Evolutionary conservation across 1,140 invertebrate genomes (phyloP).

Genomic region (Acromyrmex echinatior): DNA sequence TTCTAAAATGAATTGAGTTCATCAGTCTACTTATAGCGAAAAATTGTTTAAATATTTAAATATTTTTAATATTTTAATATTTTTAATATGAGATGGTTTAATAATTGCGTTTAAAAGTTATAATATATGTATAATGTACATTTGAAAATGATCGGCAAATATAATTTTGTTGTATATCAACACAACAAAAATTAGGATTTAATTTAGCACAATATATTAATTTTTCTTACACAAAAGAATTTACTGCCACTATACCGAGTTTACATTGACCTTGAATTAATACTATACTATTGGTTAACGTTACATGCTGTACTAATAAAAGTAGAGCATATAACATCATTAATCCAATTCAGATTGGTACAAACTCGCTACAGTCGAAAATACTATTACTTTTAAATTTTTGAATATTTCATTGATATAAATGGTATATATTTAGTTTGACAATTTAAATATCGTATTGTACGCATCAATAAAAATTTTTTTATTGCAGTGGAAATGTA

Average conservation of each 20-base stretch:
- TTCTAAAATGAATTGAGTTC: neutral
- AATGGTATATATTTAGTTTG: neutral
- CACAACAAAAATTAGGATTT: neutral
- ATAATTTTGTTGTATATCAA: neutral
- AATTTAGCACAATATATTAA: too few species aligned
- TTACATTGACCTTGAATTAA: too few species aligned
- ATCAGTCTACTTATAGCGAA: neutral
- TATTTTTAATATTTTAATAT: neutral
- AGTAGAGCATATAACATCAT: too few species aligned
- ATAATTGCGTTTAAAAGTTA: neutral
- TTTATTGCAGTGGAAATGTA: conserved; percentile 15
- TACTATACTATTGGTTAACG: too few species aligned
- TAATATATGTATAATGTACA: too few species aligned
- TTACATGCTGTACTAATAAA: too few species aligned
- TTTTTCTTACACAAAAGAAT: too few species aligned
- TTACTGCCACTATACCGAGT: too few species aligned
- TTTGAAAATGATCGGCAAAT: neutral
- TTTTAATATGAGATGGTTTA: neutral
- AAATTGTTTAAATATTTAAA: neutral
- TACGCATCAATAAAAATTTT: conserved; percentile 3
- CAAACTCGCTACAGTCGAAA: too few species aligned
- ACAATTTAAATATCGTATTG: conserved; percentile 12
- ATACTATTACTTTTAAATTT: neutral
- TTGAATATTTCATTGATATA: neutral
- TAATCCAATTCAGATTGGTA: too few species aligned